phyloP scores from a whole-genome alignment of 1,140 invertebrate genomes.

The Meloidogyne exigua region DNA sequence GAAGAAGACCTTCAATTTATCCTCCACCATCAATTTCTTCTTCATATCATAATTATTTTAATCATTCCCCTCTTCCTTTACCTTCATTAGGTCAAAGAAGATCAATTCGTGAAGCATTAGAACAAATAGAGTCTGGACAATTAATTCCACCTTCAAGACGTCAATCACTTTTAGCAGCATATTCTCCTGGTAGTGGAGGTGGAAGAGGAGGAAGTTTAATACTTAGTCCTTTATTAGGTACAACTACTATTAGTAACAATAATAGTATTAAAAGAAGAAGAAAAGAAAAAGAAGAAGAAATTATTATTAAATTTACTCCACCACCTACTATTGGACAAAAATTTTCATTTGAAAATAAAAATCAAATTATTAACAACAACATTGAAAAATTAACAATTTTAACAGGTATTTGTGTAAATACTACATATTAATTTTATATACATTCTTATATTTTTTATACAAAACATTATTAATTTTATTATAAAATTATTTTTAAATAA shows the following conservation, averaged over 20 bases:
- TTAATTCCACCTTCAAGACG: slow-evolving; percentile 18
- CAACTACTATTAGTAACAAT: too few relatives aligned
- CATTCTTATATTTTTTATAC: too few relatives aligned
- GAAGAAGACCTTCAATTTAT: neutral
- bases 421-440: too few relatives aligned
- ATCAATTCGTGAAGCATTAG: slow-evolving; percentile 27
- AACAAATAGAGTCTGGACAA: slow-evolving; percentile 28
- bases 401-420: too few relatives aligned
- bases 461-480: too few relatives aligned
- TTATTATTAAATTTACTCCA: too few relatives aligned
- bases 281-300: neutral
- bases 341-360: too few relatives aligned
- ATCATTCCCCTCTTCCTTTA: neutral
- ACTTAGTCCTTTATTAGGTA: neutral
- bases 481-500: too few relatives aligned
- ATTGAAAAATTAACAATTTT: too few relatives aligned
- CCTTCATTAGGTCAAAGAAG: neutral
- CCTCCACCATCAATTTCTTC: neutral
- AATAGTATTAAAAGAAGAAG: neutral
- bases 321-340: too few relatives aligned
- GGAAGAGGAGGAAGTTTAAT: neutral
- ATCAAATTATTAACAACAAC: too few relatives aligned
- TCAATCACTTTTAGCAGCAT: slow-evolving; percentile 25
- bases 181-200: neutral
- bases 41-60: neutral